Evolutionary conservation across 2,797 vertebrate genomes (phyloP).

Genomic region (Cottoperca gobio): DNA sequence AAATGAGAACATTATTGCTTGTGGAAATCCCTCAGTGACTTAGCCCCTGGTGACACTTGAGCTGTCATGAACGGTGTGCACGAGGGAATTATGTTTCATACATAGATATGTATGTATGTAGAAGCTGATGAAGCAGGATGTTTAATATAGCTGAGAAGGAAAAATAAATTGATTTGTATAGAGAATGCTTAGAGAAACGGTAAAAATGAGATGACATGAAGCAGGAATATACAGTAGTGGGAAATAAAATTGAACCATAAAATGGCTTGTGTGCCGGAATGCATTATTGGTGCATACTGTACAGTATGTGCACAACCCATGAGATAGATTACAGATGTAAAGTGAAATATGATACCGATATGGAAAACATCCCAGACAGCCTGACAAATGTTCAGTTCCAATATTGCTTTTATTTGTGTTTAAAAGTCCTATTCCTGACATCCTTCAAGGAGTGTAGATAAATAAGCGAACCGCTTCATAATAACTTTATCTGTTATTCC

Average conservation of each 20-base stretch:
- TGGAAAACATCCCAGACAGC: not conserved
- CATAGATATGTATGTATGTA: slow-evolving; percentile 9
- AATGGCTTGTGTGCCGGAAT: slow-evolving; percentile 19
- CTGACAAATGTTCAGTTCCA: not conserved
- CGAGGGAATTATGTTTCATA: not conserved
- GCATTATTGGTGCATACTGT: slow-evolving; percentile 6
- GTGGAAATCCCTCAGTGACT: slow-evolving; percentile 15
- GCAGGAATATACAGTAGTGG: slow-evolving; percentile 11
- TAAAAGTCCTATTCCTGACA: not conserved
- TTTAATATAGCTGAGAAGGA: slow-evolving; percentile 32
- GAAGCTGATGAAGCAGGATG: slow-evolving; percentile 37
- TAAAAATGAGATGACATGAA: slow-evolving; percentile 4
- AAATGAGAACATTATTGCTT: slow-evolving; percentile 36
- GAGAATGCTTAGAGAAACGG: slow-evolving; percentile 2
- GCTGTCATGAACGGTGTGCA: slow-evolving; percentile 3
- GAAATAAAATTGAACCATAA: slow-evolving; percentile 35
- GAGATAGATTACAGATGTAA: not conserved
- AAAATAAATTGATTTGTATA: slow-evolving; percentile 33
- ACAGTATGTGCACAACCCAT: not conserved
- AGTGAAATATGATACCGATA: not conserved
- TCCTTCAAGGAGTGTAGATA: not conserved
- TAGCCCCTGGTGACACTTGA: slow-evolving; percentile 9
- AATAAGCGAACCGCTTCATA: not conserved
- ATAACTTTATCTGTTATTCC: not conserved
- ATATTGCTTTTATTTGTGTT: not conserved